phyloP scores from a whole-genome alignment of 2,797 vertebrate genomes.

The Mionectes olivaceus region DNA sequence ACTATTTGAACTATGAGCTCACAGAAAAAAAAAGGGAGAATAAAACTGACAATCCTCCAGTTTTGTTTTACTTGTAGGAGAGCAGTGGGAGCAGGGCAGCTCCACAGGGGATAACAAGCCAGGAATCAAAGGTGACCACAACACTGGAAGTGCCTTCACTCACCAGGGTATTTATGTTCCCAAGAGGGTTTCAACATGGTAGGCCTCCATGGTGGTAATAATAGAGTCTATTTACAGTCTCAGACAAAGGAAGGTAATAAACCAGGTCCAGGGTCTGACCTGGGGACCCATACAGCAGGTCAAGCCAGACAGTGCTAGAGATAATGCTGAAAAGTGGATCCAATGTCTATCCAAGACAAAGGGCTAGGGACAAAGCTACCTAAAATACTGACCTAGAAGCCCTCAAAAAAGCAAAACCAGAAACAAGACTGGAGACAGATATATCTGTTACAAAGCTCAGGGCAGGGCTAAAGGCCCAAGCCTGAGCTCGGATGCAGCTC shows the following conservation, averaged over 20 bases:
- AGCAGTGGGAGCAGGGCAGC: background rate
- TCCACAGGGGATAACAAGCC: background rate
- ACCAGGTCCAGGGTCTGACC: background rate
- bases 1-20: background rate
- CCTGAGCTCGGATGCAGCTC: background rate
- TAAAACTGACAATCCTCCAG: background rate
- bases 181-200: rapidly evolving
- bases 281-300: background rate
- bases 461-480: background rate
- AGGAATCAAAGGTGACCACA: background rate
- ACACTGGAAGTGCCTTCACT: background rate
- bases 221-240: background rate
- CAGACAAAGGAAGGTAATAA: background rate
- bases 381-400: background rate
- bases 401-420: background rate
- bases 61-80: background rate
- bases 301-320: background rate
- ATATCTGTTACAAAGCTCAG: background rate
- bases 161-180: background rate
- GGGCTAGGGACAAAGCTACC: background rate
- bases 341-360: background rate
- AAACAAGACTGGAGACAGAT: rapidly evolving
- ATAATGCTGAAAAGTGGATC: background rate
- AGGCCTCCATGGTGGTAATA: background rate
- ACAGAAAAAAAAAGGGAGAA: background rate